These are phyloP conservation scores for Chascanopsetta lugubris DNA, from an alignment of 2,113 vertebrate genomes.

Conservation along the genomic window DNA sequence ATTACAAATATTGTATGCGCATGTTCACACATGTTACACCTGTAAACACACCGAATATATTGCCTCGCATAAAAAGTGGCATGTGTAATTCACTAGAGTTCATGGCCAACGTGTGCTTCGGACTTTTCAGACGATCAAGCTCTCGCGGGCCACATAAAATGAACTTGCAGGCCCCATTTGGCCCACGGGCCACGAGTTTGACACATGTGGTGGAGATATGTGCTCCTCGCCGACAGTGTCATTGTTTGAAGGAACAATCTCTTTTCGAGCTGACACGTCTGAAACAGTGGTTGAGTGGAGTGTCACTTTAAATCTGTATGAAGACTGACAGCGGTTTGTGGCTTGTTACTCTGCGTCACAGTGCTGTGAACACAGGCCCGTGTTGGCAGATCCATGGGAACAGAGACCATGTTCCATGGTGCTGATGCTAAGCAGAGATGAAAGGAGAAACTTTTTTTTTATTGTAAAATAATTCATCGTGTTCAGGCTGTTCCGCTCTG, in stretches of 20 bases:
- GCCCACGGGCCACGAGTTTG: too few species aligned
- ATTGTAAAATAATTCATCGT: slow-evolving; percentile 10
- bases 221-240: too few species aligned
- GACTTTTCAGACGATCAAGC: too few species aligned
- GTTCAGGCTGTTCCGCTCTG: background rate
- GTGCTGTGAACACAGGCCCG: background rate
- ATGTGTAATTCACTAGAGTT: too few species aligned
- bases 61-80: too few species aligned
- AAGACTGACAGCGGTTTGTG: background rate
- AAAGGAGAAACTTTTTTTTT: slow-evolving; percentile 7
- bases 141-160: too few species aligned
- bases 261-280: background rate
- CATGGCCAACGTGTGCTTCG: too few species aligned
- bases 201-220: too few species aligned
- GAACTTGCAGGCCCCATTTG: too few species aligned
- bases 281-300: background rate
- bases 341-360: slow-evolving; percentile 1
- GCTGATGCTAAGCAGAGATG: slow-evolving; percentile 8
- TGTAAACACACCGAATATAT: too few species aligned
- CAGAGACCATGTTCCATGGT: background rate
- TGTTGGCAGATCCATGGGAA: slow-evolving; percentile 11
- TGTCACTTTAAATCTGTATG: background rate
- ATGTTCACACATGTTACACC: too few species aligned
- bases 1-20: too few species aligned
- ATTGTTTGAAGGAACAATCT: background rate